Base-by-base conservation (phyloP, 2,797 vertebrate species). In the Acanthiza pusilla region DNA sequence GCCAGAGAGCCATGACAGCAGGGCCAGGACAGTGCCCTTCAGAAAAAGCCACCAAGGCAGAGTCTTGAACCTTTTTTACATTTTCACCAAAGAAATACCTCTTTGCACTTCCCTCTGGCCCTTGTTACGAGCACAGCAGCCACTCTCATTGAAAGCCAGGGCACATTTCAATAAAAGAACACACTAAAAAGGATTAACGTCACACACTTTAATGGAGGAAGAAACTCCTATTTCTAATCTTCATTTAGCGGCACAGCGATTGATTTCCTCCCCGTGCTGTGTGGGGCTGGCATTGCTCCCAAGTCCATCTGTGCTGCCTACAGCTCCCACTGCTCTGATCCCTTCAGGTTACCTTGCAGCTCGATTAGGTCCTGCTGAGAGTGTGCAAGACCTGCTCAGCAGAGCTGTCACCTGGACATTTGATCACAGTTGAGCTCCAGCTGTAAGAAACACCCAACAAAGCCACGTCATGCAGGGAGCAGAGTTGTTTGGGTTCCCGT, bases 401-500 rank as follows among this genome's bases (percentile, higher is more conserved):
- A 91, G 89, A 92, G 89, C 93, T 92, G 89, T 70, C 91, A 85
- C 92, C 93, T 91, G 42, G 61, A 63, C 84, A 26, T 94, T 91
- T 94, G 95, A 95, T 96, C 92, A 79, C 94, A 76, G 94, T 9
- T 54, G 85, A 96, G 58, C 78, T 87, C 88, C 83, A 82, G 7
- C 93, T 88, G 83, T 75, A 71, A 84, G 78, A 71, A 92, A 93
- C 94, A 95, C 92, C 89, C 92, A 91, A 89, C 85, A 89, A 89
- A 94, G 84, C 73, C 81, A 34, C 21, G 1, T 65, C 88, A 50
- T 38, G 86, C 50, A 63, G 89, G 78, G 91, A 95, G 74, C 63
- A 76, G 86, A 55, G 65, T 94, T 92, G 92, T 95, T 95, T 94
- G 92, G 88, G 55, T 38, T 91, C 65, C 60, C 51, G 95, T 96